These are phyloP conservation scores for Glomeris marginata DNA, from an alignment of 2,888 invertebrate species.

Conservation along the genomic window DNA sequence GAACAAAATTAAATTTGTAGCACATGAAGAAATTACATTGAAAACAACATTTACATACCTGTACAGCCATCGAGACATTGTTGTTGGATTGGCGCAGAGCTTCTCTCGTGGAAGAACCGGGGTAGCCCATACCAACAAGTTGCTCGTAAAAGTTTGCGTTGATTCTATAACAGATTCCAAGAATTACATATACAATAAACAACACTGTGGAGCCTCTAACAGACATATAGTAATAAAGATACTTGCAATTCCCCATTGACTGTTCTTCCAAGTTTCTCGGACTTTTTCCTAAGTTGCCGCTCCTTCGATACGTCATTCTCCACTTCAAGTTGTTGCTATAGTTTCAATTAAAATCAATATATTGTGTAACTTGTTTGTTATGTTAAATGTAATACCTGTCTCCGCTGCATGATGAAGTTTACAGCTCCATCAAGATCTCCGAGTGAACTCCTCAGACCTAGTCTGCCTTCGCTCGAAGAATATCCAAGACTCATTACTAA, in stretches of 20 bases:
- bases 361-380: too few species aligned
- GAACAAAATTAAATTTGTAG: too few species aligned
- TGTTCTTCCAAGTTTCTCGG: constrained; percentile 42
- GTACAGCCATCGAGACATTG: constrained; percentile 48
- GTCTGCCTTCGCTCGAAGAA: constrained; percentile 48
- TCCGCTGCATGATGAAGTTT: constrained; percentile 44
- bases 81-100: constrained; percentile 54
- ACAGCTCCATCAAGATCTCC: constrained; percentile 47
- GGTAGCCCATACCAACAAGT: constrained; percentile 47
- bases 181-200: not conserved
- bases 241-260: constrained; percentile 38
- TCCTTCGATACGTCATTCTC: constrained; percentile 23
- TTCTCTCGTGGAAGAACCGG: constrained; percentile 39
- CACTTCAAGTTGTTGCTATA: constrained; percentile 36
- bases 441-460: constrained; percentile 45
- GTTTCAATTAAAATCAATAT: too few species aligned
- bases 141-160: constrained; percentile 23
- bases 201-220: not conserved
- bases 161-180: constrained; percentile 20
- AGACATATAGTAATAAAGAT: not conserved
- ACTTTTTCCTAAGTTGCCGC: constrained; percentile 26
- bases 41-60: too few species aligned
- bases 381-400: constrained; percentile 33
- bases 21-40: too few species aligned
- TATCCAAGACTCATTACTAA: constrained; percentile 40